Evolutionary conservation across 2,888 invertebrate genomes (phyloP).

Genomic region (Trichogramma dendrolimi): DNA sequence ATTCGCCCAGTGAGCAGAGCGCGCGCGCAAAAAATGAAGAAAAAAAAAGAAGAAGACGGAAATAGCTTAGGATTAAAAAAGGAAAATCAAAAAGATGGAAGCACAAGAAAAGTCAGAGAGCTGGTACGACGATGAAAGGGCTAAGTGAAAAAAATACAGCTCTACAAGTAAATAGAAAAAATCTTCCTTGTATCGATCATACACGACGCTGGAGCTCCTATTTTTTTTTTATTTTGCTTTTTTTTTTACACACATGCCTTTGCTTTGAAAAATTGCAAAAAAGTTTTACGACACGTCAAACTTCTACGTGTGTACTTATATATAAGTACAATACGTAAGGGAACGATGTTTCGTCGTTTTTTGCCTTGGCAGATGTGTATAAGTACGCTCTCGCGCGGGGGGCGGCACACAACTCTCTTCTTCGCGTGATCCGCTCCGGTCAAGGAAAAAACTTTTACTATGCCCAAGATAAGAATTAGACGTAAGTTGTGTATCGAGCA

Average conservation of each 20-base stretch:
- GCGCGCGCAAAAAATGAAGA: slow-evolving; percentile 3
- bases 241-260: not conserved
- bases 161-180: too few relatives aligned
- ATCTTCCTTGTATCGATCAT: too few relatives aligned
- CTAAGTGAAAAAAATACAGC: not conserved
- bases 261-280: slow-evolving; percentile 35
- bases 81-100: slow-evolving; percentile 1
- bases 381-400: too few relatives aligned
- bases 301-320: not conserved
- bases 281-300: slow-evolving; percentile 37
- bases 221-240: slow-evolving; percentile 7
- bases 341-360: too few relatives aligned
- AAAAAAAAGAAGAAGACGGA: slow-evolving; percentile 1
- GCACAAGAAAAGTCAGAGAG: not conserved
- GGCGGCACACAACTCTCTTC: too few relatives aligned
- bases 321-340: too few relatives aligned
- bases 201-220: not conserved
- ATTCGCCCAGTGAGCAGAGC: not conserved
- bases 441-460: too few relatives aligned
- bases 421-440: too few relatives aligned
- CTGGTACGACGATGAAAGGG: not conserved
- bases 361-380: too few relatives aligned
- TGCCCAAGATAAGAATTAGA: too few relatives aligned
- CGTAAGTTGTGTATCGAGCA: too few relatives aligned
- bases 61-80: slow-evolving; percentile 12